Conservation (phyloP, 1,140 invertebrate genomes). For the Plodia interpunctella region DNA sequence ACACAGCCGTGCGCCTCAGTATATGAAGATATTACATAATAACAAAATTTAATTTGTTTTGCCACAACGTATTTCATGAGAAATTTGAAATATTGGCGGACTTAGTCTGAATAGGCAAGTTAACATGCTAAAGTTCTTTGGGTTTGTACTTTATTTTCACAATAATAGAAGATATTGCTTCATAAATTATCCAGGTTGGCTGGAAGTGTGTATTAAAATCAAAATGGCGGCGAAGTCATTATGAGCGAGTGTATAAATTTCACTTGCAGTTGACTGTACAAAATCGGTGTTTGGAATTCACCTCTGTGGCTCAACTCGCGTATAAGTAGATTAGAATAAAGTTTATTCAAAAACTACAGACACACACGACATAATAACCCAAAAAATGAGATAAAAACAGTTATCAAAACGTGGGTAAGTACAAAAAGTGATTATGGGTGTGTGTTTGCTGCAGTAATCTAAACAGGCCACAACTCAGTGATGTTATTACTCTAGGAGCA, state of each 20-base stretch:
- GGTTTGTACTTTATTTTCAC: constrained; percentile 13
- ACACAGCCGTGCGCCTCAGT: background rate
- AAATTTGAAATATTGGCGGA: constrained; percentile 7
- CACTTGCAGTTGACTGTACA: no score
- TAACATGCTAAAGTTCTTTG: constrained; percentile 9
- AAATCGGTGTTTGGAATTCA: no score
- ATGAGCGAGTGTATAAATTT: background rate
- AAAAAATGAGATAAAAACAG: no score
- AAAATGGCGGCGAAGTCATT: background rate
- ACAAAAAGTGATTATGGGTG: no score
- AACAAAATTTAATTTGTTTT: constrained; percentile 14
- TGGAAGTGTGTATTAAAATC: background rate
- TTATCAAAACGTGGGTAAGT: no score
- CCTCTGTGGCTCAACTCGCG: no score
- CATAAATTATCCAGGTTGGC: constrained; percentile 9
- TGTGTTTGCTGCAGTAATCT: no score
- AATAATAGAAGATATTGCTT: constrained; percentile 10
- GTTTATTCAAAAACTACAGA: no score
- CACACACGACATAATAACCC: no score
- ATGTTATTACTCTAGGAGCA: no score
- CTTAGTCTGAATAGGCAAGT: constrained; percentile 5
- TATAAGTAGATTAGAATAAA: no score
- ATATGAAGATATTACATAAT: constrained; percentile 9
- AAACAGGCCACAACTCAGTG: no score
- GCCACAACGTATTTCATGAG: constrained; percentile 7